phyloP scores from a whole-genome alignment of 2,888 invertebrate species.

The Noctua janthina region DNA sequence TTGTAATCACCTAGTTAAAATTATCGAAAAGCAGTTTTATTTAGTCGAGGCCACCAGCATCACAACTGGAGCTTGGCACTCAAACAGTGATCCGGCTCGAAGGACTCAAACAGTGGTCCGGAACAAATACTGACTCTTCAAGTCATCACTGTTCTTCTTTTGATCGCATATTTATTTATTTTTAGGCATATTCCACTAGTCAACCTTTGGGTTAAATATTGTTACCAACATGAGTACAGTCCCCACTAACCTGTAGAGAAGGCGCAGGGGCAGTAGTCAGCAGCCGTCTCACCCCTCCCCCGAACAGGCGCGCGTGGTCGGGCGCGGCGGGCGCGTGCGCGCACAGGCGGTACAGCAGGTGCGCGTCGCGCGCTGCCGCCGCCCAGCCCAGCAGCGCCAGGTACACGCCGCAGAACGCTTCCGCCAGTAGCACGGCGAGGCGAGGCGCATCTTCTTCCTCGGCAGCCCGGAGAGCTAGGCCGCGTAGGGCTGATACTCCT shows the following conservation, averaged over 20 bases:
- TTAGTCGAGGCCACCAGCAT: no score
- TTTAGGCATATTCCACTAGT: no score
- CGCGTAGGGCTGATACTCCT: conserved; percentile 97
- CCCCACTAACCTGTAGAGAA: conserved; percentile 75
- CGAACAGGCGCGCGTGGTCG: conserved; percentile 96
- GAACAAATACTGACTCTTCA: background rate
- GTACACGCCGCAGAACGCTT: conserved; percentile 98
- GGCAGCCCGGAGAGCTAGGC: conserved; percentile 97
- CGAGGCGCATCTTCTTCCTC: conserved; percentile 98
- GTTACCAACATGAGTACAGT: background rate
- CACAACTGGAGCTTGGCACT: no score
- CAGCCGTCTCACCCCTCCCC: conserved; percentile 96
- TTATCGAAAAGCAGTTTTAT: no score
- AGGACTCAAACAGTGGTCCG: no score
- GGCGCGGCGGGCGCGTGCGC: conserved; percentile 95
- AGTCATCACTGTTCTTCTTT: no score
- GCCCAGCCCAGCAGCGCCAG: conserved; percentile 98
- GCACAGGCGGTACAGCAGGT: conserved; percentile 96
- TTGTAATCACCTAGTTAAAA: no score
- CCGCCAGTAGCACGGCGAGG: conserved; percentile 96
- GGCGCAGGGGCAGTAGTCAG: conserved; percentile 94
- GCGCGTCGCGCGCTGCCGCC: conserved; percentile 97
- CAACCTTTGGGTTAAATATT: background rate
- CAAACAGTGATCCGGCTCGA: no score
- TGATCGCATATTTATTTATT: background rate